Evolutionary conservation across 2,113 vertebrate species (phyloP), one percentile per base, ranked within the genome.

Genomic region (Urocitellus parryii): DNA sequence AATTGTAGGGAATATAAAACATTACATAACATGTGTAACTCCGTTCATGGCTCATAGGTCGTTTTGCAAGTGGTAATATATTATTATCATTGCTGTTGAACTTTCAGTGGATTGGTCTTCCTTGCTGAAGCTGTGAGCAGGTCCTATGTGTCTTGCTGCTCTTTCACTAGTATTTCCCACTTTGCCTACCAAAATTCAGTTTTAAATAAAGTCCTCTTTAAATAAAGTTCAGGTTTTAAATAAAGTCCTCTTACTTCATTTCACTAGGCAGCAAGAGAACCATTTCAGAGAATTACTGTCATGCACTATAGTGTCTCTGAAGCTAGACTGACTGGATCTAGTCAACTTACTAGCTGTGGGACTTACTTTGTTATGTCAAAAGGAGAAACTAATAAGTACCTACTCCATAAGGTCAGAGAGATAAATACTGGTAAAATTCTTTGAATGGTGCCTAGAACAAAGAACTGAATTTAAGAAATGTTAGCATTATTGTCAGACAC

Each of bases 141-240:
- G 79, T 29, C 95, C 61, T 58, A 45, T 92, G 37, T 29, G 85
- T 97, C 67, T 25, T 42, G 1, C 32, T 68, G 39, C 34, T 94
- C 72, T 86, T 84, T 63, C 34, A 53, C 61, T 94, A 80, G 73
- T 72, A 88, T 67, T 84, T 70, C 51, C 51, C 78, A 85, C 53
- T 12, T 86, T 72, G n/a, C 67, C 39, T 80, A 84, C 67, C 73
- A 85, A 95, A 90, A 90, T 32, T 37, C 34, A 93, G 67, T 34
- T 94, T 93, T 90, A 34, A 88, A 84, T 88, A 67, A 95, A 97
- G 8, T 91, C 42, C n/a, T 86, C 22, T 82, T 76, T n/a, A n/a
- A 37, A 51, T 29, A 20, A 63, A 80, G 7, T 67, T 5, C 14
- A 81, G 22, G 29, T 34, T 94, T 93, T 90, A 34, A 88, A 84